phyloP scores from a whole-genome alignment of 2,888 invertebrate genomes.

The Dasysyrphus albostriatus region DNA sequence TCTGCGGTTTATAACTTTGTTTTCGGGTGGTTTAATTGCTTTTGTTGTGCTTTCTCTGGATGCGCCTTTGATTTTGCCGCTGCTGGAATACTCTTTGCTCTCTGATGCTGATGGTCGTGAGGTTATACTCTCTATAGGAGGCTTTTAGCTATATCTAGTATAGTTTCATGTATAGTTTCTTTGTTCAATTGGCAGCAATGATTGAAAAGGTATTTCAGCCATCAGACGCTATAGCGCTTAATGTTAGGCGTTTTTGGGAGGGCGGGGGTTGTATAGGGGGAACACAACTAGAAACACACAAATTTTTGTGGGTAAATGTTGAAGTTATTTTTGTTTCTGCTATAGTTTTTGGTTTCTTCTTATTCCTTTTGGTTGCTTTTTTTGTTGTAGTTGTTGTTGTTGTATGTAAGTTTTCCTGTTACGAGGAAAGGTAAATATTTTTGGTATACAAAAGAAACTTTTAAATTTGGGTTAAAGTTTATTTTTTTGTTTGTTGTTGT shows the following conservation, averaged over 20 bases:
- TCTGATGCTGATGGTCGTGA: slow-evolving; percentile 30
- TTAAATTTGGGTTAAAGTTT: slow-evolving; percentile 73
- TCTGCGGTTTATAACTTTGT: slow-evolving; percentile 74
- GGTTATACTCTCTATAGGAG: slow-evolving; percentile 35
- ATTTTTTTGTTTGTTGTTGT: not conserved
- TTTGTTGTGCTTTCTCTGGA: slow-evolving; percentile 72
- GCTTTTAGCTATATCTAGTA: slow-evolving; percentile 46
- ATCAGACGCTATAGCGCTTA: not conserved
- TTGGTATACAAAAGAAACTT: slow-evolving; percentile 63
- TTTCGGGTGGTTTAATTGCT: slow-evolving; percentile 75
- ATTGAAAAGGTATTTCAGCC: slow-evolving; percentile 72
- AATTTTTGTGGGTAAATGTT: slow-evolving; percentile 52
- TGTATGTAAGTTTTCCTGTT: slow-evolving; percentile 29
- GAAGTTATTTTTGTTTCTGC: slow-evolving; percentile 45
- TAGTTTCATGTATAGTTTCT: slow-evolving; percentile 55
- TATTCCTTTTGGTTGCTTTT: not conserved
- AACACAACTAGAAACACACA: not conserved
- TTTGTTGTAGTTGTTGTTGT: not conserved
- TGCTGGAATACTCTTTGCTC: not conserved
- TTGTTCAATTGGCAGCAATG: slow-evolving; percentile 54
- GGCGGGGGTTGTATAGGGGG: slow-evolving; percentile 1
- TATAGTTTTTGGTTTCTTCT: not conserved
- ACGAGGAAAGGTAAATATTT: slow-evolving; percentile 21
- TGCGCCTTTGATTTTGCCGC: slow-evolving; percentile 66
- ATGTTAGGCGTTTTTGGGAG: not conserved